phyloP scores from a whole-genome alignment of 2,888 invertebrate species.

The Dendrolimus houi region DNA sequence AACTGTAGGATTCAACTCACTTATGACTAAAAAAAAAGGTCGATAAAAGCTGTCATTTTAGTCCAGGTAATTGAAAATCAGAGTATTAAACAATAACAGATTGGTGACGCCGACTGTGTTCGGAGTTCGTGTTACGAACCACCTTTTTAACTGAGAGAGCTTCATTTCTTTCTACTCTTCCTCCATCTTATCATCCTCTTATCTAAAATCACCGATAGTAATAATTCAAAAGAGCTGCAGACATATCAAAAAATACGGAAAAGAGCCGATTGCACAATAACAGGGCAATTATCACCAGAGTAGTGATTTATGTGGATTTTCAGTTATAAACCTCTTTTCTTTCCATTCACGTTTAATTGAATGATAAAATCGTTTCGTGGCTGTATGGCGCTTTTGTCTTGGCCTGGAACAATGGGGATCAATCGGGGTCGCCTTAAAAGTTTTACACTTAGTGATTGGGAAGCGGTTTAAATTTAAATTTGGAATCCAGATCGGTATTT shows the following conservation, averaged over 20 bases:
- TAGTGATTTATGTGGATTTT: slow-evolving; percentile 61
- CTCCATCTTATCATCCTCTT: neutral
- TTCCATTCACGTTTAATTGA: slow-evolving; percentile 63
- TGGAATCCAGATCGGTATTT: too few relatives aligned
- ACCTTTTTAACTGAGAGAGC: too few relatives aligned
- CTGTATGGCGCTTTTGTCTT: neutral
- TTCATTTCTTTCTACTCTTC: neutral
- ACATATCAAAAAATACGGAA: slow-evolving; percentile 26
- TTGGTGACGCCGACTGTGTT: too few relatives aligned
- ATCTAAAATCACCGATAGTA: neutral
- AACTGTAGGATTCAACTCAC: too few relatives aligned
- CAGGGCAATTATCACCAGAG: slow-evolving; percentile 51
- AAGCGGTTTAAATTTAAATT: slow-evolving; percentile 26
- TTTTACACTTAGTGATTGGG: slow-evolving; percentile 24
- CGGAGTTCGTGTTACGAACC: too few relatives aligned
- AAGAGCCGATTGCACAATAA: slow-evolving; percentile 30
- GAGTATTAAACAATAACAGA: too few relatives aligned
- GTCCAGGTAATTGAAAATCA: too few relatives aligned
- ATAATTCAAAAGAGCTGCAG: slow-evolving; percentile 25
- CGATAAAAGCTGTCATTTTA: too few relatives aligned
- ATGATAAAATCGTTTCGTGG: slow-evolving; percentile 52
- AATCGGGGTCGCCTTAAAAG: slow-evolving; percentile 1
- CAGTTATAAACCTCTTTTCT: slow-evolving; percentile 65
- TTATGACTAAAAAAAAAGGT: too few relatives aligned
- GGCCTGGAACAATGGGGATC: neutral